phyloP scores from a whole-genome alignment of 2,797 vertebrate genomes.

The Clamator glandarius region DNA sequence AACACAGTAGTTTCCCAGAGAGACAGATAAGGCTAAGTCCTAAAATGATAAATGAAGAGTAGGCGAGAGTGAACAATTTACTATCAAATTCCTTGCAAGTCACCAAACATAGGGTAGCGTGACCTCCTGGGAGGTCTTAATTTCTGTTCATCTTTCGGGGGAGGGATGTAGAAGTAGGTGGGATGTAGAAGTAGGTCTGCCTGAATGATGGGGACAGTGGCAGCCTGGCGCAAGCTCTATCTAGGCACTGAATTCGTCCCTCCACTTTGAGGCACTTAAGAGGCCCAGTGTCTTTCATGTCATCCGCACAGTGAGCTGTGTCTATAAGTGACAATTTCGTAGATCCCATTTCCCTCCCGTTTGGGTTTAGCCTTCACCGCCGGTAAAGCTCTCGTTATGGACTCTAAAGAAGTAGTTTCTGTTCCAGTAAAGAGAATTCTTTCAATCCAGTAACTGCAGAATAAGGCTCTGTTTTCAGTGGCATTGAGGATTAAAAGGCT shows the following conservation, averaged over 20 bases:
- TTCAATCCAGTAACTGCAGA: background rate
- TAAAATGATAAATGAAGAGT: background rate
- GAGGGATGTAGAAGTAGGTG: background rate
- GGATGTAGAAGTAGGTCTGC: background rate
- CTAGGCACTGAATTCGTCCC: background rate
- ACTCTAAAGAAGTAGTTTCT: background rate
- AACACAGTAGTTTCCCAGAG: background rate
- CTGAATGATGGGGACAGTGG: background rate
- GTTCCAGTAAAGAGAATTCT: background rate
- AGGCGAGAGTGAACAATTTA: background rate
- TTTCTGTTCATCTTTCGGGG: background rate
- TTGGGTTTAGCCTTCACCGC: background rate
- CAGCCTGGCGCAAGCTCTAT: background rate
- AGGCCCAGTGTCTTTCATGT: background rate
- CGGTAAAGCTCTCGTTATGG: rapidly evolving
- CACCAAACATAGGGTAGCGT: background rate
- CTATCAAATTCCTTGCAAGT: background rate
- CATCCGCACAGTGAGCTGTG: background rate
- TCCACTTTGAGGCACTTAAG: background rate
- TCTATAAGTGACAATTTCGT: background rate
- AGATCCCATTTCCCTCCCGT: background rate
- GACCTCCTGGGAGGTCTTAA: background rate
- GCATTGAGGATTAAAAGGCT: background rate
- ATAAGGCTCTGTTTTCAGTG: constrained; percentile 22
- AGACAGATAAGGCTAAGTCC: background rate